Base-by-base conservation (phyloP, 2,797 vertebrate species). In the Notoglanidium macrostoma region DNA sequence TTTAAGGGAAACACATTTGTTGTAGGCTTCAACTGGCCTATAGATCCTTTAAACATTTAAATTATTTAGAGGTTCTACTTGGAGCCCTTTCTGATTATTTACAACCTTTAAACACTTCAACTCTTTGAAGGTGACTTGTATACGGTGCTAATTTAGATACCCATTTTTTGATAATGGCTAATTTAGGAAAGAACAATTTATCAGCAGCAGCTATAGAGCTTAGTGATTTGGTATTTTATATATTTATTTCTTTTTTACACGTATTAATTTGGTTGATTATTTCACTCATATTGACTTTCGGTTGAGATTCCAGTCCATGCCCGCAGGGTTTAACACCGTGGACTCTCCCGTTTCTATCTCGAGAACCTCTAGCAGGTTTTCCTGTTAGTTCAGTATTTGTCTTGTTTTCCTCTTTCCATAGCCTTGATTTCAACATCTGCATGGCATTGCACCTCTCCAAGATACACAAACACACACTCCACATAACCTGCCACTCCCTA, bases 381-480 rank as follows among this genome's bases (percentile, higher is more conserved):
- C 59, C 59, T 63, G 40, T 81, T 9, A n/a, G 0, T n/a, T 63
- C 11, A 40, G 1, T 26, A 49, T n/a, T 40, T 0, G 59, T 19
- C 59, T 11, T 82, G 35, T 46, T 19, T n/a, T 35, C n/a, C 29
- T 35, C 32, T 26, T 44, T 10, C 14, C 46, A 11, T 44, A 35
- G 63, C 2, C 59, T 23, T 10, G 11, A 59, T 87, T 84, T 87
- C 29, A 80, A 74, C 5, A 26, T 79, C 29, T 14, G 74, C 55
- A n/a, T 21, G 23, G 35, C 83, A 51, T 12, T 35, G 21, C 12
- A 55, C n/a, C 1, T 81, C 51, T 72, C 46, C 55, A 46, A 65
- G 29, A 46, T 55, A 57, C 72, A 68, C 51, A 84, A 40, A 78
- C 61, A 86, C 26, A 29, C 72, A 51, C n/a, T 15, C 26, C 54